Base-by-base conservation (phyloP, 2,888 invertebrate genomes). In the Branchipolynoe longqiensis region DNA sequence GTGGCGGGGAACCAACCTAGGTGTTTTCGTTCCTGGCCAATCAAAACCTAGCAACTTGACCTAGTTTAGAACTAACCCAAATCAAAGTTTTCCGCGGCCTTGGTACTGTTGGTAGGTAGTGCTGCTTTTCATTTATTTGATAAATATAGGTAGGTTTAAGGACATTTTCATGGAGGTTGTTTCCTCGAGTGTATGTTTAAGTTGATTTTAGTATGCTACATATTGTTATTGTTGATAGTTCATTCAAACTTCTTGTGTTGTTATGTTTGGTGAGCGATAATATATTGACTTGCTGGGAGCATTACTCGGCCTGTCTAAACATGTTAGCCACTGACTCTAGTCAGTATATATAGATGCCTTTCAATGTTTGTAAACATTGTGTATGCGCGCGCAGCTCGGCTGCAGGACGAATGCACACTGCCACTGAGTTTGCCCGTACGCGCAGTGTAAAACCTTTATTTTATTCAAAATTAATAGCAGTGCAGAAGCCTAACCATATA, bases 21-120 rank as follows among this genome's bases (percentile, higher is more conserved):
- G 73, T 78, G 78, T 48, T 78, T 78, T 41, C 48, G 8, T 78
- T 25, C 18, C 48, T 28, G 31, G 28, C 48, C 78, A 48, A 48
- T 78, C 48, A 48, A 28, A 41, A 8, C 28, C 48, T 8, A 48
- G 31, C 3, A 41, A n/a, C 38, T 33, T 69, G 69, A 36, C 38
- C 69, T n/a, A 38, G 69, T 69, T 33, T 8, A 38, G 22, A 33
- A 69, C 1, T 33, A 18, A 33, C 14, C 38, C 69, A 69, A 69
- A 33, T 69, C 69, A 33, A 69, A 69, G 36, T 28, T 28, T 28
- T 28, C 62, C 25, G n/a, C 62, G 28, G 36, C 14, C 2, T 31
- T 62, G 14, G 31, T 14, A n/a, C 28, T 62, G 48, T 18, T 48
- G 48, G 8, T 18, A 48, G n/a, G 48, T 12, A 48, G 48, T 48